These are phyloP conservation scores for Anniella stebbinsi DNA, from an alignment of 2,797 vertebrate species.

Conservation along the genomic window DNA sequence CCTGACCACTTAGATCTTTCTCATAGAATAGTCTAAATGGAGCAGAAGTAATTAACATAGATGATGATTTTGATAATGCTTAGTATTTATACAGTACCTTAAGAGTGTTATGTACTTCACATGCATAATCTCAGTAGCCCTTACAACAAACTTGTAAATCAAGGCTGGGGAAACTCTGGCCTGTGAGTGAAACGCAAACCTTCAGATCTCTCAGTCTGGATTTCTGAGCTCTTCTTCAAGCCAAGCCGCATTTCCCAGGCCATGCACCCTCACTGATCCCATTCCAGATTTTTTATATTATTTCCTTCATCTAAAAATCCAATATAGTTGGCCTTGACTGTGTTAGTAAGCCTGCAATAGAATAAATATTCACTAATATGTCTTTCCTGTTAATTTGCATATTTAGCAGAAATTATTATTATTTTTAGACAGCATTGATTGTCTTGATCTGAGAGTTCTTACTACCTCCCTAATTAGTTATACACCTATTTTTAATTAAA, in stretches of 20 bases:
- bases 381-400: neutral
- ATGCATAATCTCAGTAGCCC: neutral
- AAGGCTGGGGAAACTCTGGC: neutral
- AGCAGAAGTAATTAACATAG: neutral
- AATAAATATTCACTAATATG: neutral
- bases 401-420: neutral
- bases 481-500: neutral
- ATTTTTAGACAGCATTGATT: neutral
- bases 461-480: neutral
- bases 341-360: neutral
- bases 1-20: neutral
- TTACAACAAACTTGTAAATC: neutral
- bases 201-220: neutral
- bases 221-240: neutral
- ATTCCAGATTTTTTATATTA: neutral
- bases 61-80: neutral
- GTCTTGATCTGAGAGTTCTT: neutral
- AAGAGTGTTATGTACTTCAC: neutral
- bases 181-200: neutral
- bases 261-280: neutral
- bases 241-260: neutral
- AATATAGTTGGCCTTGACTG: neutral
- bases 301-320: neutral
- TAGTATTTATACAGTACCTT: neutral
- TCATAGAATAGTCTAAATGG: neutral